Evolutionary conservation across 2,113 vertebrate species (phyloP), one percentile per base, ranked within the genome.

Genomic region (Sceloporus tristichus): DNA sequence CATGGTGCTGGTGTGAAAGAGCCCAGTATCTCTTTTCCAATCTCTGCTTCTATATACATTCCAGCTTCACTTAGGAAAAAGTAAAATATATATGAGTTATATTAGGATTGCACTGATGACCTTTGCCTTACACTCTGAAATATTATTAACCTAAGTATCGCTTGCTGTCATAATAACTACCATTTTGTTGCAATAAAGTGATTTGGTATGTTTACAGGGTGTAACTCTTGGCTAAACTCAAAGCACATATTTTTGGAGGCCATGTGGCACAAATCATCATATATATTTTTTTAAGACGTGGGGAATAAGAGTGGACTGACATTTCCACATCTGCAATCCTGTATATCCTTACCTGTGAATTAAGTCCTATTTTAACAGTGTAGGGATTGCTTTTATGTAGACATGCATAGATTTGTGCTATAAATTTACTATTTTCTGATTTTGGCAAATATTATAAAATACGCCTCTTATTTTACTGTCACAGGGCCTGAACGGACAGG

Each of bases 211-310:
- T 82, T 93, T 84, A 80, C 84, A 86, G 87, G 14, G 78, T 87
- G 62, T 1, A 80, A 77, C 79, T 89, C 90, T 90, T 92, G 85
- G 83, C 84, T 75, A 85, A 93, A 91, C 13, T 88, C 87, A 86
- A 86, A 25, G 4, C 23, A 74, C 9, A 79, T 84, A 59, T 90
- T 95, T 84, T 1, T 48, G 65, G 66, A 93, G 74, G 74, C 84
- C 87, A 11, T 66, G 62, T 66, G 90, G 73, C 73, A 84, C 9
- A 56, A 77, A 70, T 86, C 82, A 62, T 54, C 82, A 82, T 76
- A 92, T 89, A 82, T 76, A 92, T 89, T 90, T 53, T 81, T 93
- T 62, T 84, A 93, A 89, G 76, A 19, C 88, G 81, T 0, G 8
- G 53, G 7, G 79, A 79, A 27, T 73, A 85, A 90, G 81, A 92